Percentiles rank a stretch among this genome's conserved stretches.
Evolutionary conservation across 2,113 vertebrate species (phyloP).

Genomic region (Recurvirostra avosetta): DNA sequence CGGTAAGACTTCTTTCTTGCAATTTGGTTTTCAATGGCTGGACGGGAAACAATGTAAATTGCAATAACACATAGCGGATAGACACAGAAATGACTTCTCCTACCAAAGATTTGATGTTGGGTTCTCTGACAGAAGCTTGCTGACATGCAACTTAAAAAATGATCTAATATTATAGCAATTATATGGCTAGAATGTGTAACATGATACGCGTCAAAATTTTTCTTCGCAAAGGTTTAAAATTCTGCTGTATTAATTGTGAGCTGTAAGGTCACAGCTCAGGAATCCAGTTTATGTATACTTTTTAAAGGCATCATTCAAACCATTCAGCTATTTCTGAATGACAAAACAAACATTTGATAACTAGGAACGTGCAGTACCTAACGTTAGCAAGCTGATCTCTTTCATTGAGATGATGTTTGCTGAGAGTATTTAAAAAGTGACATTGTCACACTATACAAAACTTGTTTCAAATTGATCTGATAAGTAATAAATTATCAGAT

Average conservation of each 20-base stretch:
- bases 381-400: not conserved
- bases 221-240: not conserved
- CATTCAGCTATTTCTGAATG: not conserved
- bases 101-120: not conserved
- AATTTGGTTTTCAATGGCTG: not conserved
- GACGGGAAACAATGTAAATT: not conserved
- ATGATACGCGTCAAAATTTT: rapidly evolving
- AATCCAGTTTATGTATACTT: not conserved
- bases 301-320: not conserved
- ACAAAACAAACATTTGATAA: not conserved
- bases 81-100: not conserved
- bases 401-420: not conserved
- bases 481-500: not conserved
- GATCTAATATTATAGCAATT: not conserved
- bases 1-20: not conserved
- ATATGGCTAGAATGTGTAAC: not conserved
- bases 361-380: rapidly evolving
- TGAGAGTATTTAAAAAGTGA: not conserved
- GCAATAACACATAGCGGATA: rapidly evolving
- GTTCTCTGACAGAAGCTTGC: not conserved
- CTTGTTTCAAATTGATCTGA: not conserved
- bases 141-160: not conserved
- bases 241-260: not conserved
- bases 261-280: not conserved
- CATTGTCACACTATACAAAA: not conserved